Conservation (phyloP, 2,888 invertebrate species). For the Deilephila porcellus region DNA sequence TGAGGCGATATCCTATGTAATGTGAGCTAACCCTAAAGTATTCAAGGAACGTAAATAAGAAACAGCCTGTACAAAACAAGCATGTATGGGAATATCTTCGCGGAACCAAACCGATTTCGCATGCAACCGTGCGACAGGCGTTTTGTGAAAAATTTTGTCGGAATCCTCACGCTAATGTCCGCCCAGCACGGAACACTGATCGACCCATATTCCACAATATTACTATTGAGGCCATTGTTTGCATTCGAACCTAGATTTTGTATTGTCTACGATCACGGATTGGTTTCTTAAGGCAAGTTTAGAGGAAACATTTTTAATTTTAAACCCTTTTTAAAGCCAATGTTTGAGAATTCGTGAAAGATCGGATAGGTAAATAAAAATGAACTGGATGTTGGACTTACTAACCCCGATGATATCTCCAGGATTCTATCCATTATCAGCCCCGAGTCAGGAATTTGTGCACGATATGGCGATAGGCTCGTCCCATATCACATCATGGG, state of each 20-base stretch:
- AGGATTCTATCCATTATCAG: too few relatives aligned
- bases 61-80: slow-evolving; percentile 38
- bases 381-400: too few relatives aligned
- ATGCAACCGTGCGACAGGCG: slow-evolving; percentile 64
- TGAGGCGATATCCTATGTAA: too few relatives aligned
- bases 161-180: slow-evolving; percentile 70
- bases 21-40: too few relatives aligned
- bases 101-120: slow-evolving; percentile 65
- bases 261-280: background rate
- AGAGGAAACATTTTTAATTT: background rate
- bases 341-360: too few relatives aligned
- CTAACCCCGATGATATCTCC: too few relatives aligned
- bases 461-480: too few relatives aligned
- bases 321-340: too few relatives aligned
- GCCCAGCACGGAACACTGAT: slow-evolving; percentile 59
- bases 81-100: slow-evolving; percentile 61
- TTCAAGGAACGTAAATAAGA: background rate
- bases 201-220: slow-evolving; percentile 63
- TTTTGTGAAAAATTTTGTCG: slow-evolving; percentile 68
- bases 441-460: too few relatives aligned
- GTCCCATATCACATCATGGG: too few relatives aligned
- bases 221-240: slow-evolving; percentile 38
- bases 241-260: slow-evolving; percentile 15
- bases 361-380: too few relatives aligned
- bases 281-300: background rate